phyloP scores from a whole-genome alignment of 2,888 invertebrate genomes.

The Alcis repandata region DNA sequence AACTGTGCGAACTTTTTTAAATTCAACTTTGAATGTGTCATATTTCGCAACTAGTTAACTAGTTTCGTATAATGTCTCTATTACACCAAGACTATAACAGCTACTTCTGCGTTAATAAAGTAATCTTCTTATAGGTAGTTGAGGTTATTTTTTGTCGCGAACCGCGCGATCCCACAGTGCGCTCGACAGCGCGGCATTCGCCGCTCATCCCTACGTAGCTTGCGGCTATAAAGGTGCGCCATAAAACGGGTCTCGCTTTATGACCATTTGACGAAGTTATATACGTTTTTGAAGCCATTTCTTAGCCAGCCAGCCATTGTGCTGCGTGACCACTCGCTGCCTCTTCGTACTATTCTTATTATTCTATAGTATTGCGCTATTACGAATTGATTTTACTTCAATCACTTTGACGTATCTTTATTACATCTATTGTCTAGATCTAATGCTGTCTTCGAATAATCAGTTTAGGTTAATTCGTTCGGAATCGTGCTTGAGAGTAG shows the following conservation, averaged over 20 bases:
- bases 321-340: constrained; percentile 71
- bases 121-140: constrained; percentile 32
- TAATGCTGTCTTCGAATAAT: constrained; percentile 69
- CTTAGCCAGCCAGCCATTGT: constrained; percentile 77
- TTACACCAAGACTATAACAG: constrained; percentile 24
- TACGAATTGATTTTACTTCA: constrained; percentile 59
- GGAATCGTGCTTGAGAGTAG: constrained; percentile 79
- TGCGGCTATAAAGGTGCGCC: constrained; percentile 81
- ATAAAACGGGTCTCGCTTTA: constrained; percentile 84
- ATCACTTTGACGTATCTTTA: constrained; percentile 54
- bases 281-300: constrained; percentile 82
- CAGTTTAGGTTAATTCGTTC: constrained; percentile 73
- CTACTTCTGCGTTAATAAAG: constrained; percentile 30
- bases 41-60: neutral
- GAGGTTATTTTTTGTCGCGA: constrained; percentile 47
- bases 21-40: neutral
- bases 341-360: constrained; percentile 67
- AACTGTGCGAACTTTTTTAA: neutral
- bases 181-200: constrained; percentile 61
- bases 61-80: constrained; percentile 16
- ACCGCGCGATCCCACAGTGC: constrained; percentile 55
- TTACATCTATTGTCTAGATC: constrained; percentile 59
- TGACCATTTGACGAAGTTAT: constrained; percentile 85
- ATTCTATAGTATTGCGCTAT: constrained; percentile 65
- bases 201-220: constrained; percentile 76